A percentile compares a stretch with the other conserved stretches of the same genome.
Evolutionary conservation across 2,113 vertebrate genomes (phyloP).

Genomic region (Bos javanicus): DNA sequence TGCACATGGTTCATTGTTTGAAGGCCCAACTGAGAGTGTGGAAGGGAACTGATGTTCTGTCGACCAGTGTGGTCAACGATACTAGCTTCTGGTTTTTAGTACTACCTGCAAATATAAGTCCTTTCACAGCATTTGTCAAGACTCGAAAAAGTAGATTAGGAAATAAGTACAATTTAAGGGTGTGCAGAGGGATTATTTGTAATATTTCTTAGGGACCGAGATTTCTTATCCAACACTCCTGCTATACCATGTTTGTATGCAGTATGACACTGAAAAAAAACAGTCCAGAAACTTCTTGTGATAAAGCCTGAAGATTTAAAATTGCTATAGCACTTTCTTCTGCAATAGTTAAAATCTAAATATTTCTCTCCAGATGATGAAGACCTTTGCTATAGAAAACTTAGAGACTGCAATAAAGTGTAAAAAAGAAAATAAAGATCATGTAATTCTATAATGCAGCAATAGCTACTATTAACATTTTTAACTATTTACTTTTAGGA

Average conservation of each 20-base stretch:
- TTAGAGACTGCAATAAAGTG: neutral
- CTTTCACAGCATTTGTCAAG: neutral
- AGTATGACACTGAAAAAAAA: neutral
- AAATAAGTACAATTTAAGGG: neutral
- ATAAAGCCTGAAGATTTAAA: neutral
- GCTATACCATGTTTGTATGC: neutral
- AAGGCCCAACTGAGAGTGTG: neutral
- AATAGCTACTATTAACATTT: neutral
- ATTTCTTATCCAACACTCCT: neutral
- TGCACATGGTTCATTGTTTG: neutral
- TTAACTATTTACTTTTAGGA: neutral
- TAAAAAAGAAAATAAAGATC: conserved; percentile 23
- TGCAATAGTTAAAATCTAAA: neutral
- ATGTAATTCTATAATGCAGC: neutral
- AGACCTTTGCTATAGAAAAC: neutral
- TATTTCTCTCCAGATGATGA: neutral
- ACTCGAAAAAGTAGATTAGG: neutral
- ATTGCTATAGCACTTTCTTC: neutral
- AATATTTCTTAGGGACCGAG: neutral
- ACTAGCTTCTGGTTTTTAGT: neutral
- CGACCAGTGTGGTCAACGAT: too few species aligned
- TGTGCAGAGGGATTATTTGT: neutral
- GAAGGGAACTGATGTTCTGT: neutral
- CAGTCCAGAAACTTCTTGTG: neutral
- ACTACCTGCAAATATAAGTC: neutral